Conservation (phyloP, 2,113 vertebrate species). For the Crotophaga sulcirostris region DNA sequence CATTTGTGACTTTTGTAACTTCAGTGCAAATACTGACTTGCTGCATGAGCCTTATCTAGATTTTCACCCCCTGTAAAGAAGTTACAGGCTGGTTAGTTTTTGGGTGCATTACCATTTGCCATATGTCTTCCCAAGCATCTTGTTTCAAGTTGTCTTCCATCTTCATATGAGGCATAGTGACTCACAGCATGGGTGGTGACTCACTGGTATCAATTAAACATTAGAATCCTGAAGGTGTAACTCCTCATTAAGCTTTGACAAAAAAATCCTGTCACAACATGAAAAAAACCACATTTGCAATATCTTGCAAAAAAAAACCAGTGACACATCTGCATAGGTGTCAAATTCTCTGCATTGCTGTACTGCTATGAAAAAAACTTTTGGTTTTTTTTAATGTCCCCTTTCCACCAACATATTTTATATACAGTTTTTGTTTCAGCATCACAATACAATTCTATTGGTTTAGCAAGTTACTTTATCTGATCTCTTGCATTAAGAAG, state of each 20-base stretch:
- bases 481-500: neutral
- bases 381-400: neutral
- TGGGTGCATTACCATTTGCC: neutral
- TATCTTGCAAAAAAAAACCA: neutral
- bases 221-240: constrained; percentile 20
- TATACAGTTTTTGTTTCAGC: neutral
- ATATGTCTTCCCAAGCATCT: neutral
- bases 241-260: neutral
- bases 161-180: neutral
- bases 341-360: neutral
- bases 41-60: rapidly evolving
- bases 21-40: neutral
- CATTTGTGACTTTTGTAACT: neutral
- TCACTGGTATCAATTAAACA: constrained; percentile 18
- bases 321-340: neutral
- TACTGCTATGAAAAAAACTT: neutral
- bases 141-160: neutral
- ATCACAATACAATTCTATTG: neutral
- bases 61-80: neutral
- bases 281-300: neutral
- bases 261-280: neutral
- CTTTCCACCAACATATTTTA: neutral
- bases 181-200: neutral
- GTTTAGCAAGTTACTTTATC: neutral
- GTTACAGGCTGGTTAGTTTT: neutral